These are phyloP conservation scores for Numida meleagris DNA, from an alignment of 2,113 vertebrate species.

Conservation along the genomic window DNA sequence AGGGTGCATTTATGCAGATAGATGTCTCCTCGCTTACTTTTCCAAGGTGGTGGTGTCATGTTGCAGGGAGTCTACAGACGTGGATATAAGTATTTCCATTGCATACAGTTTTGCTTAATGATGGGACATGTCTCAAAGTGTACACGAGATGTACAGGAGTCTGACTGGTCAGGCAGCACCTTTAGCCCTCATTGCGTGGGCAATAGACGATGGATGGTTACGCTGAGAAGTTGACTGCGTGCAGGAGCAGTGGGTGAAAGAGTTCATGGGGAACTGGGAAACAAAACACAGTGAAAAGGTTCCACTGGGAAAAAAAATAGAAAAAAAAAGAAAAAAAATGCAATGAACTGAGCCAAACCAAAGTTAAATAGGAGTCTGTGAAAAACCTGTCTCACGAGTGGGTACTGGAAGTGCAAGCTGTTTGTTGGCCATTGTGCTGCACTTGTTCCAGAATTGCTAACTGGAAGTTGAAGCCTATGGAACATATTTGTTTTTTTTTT, in stretches of 20 bases:
- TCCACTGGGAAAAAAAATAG: background rate
- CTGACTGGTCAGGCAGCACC: background rate
- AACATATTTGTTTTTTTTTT: background rate
- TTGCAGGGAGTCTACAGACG: background rate
- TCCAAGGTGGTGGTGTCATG: background rate
- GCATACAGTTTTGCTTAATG: background rate
- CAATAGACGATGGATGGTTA: background rate
- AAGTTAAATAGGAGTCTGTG: background rate
- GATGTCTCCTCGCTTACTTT: background rate
- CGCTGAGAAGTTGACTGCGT: background rate
- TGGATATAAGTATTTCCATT: background rate
- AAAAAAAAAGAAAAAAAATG: no score
- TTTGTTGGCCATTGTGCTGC: background rate
- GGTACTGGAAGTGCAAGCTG: background rate
- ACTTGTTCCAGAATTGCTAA: background rate
- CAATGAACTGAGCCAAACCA: background rate
- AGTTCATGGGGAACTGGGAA: background rate
- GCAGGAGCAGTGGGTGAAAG: background rate
- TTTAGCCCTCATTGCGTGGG: background rate
- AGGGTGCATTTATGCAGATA: background rate
- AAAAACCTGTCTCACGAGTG: background rate
- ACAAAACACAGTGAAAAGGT: background rate
- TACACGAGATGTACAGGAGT: background rate
- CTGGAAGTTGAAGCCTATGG: background rate
- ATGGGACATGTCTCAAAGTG: background rate